Conservation (phyloP, 1,140 invertebrate species). For the Drosophila kanapiae region DNA sequence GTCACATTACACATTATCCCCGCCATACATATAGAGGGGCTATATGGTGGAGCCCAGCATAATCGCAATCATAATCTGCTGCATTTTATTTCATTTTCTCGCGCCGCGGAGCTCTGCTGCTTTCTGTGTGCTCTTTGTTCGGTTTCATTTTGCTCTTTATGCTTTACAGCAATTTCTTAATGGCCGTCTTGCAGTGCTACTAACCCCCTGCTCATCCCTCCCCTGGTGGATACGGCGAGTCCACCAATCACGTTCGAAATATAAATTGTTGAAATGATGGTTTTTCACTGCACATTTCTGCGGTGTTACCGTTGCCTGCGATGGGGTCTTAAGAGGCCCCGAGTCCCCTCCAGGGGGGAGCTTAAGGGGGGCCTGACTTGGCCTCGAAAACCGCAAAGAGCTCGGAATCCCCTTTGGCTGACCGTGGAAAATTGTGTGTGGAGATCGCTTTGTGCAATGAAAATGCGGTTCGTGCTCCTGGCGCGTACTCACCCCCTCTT, state of each 20-base stretch:
- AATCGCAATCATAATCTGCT: constrained; percentile 83
- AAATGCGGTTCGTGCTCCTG: constrained; percentile 77
- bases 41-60: constrained; percentile 51
- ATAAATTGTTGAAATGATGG: constrained; percentile 85
- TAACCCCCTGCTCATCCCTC: constrained; percentile 5
- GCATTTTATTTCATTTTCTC: constrained; percentile 84
- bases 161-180: constrained; percentile 82
- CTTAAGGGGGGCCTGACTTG: not conserved
- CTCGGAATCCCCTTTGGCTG: constrained; percentile 34
- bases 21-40: too few species aligned
- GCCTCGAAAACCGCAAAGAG: constrained; percentile 73
- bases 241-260: constrained; percentile 84
- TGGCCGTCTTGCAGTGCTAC: constrained; percentile 66
- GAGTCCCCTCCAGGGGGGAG: not conserved
- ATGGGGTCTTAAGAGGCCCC: constrained; percentile 16
- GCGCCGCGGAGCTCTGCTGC: constrained; percentile 52
- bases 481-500: constrained; percentile 24
- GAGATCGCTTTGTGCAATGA: constrained; percentile 78
- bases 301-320: constrained; percentile 43
- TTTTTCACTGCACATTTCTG: constrained; percentile 70
- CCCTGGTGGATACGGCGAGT: constrained; percentile 27
- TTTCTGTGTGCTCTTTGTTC: constrained; percentile 54
- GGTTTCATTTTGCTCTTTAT: constrained; percentile 80
- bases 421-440: constrained; percentile 74
- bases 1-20: constrained; percentile 10